Base-by-base conservation (phyloP, 2,888 invertebrate genomes). In the Thyatira batis region DNA sequence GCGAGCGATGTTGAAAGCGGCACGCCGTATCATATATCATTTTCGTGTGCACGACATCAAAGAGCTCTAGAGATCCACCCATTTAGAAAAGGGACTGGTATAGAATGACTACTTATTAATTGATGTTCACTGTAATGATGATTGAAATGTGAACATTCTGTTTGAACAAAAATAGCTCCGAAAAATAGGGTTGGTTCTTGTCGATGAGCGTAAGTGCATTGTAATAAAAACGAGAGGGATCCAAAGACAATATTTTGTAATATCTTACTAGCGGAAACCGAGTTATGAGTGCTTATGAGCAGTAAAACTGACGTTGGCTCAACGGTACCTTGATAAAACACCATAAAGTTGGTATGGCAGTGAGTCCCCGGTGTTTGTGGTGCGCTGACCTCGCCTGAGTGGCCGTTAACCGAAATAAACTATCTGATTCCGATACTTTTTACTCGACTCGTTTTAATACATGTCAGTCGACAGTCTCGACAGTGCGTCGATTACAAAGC, bases 291-390 rank as follows among this genome's bases (percentile, higher is more conserved):
- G 6, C 23, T 71, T 64, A 61, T 54, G 55, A 74, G 71, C 73
- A 73, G 73, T 83, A 82, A 82, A 84, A 79, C 72, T 77, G 67
- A 75, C 72, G 76, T 79, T 66, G 68, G 56, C 54, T 69, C 71
- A 83, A 85, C 82, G 82, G 81, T 83, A 84, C 77, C 78, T 83
- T 83, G 82, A 82, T 84, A 83, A 82, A 82, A 84, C 80, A 82
- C 80, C 78, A 84, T 84, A 84, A 88, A 88, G 69, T 72, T 67
- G 71, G 62, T 77, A 82, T 72, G 68, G 71, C 72, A 71, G 62
- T 72, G 67, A 65, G 75, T 72, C 71, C 68, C 61, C 71, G 70
- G 74, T 76, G 78, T 80, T 82, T 78, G 73, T 77, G 66, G 84
- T 80, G 71, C 85, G 76, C 76, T 85, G 84, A 86, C 85, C 85